These are phyloP conservation scores for Platycheirus rosarum DNA, from an alignment of 2,888 invertebrate species.

Conservation along the genomic window DNA sequence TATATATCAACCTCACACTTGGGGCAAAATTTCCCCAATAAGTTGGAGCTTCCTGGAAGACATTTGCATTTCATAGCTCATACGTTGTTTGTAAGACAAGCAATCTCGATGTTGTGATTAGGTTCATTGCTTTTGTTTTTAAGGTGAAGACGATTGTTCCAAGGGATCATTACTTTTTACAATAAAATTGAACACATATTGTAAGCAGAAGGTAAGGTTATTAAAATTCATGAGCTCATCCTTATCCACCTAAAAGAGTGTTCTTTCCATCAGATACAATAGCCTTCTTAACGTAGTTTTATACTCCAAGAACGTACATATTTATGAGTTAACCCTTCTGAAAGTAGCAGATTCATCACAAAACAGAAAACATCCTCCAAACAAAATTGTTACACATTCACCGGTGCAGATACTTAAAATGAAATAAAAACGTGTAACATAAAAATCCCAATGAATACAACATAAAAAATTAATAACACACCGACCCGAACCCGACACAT, in stretches of 20 bases:
- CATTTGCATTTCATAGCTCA: neutral
- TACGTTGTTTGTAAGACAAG: too few relatives aligned
- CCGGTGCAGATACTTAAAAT: constrained; percentile 44
- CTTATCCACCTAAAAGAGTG: too few relatives aligned
- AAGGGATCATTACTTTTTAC: too few relatives aligned
- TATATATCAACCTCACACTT: constrained; percentile 49
- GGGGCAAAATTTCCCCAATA: constrained; percentile 50
- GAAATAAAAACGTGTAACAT: constrained; percentile 65
- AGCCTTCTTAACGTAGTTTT: too few relatives aligned
- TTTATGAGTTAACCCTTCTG: neutral
- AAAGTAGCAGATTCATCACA: constrained; percentile 6
- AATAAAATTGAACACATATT: too few relatives aligned
- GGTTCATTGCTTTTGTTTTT: too few relatives aligned
- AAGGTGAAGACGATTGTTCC: too few relatives aligned
- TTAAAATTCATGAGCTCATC: too few relatives aligned
- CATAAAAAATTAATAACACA: constrained; percentile 72
- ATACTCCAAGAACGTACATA: neutral
- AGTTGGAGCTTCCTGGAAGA: constrained; percentile 25
- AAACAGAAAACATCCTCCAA: constrained; percentile 5
- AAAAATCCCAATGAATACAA: constrained; percentile 69
- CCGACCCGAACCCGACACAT: neutral
- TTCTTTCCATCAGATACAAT: too few relatives aligned
- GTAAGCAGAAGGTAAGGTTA: too few relatives aligned
- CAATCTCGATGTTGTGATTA: too few relatives aligned
- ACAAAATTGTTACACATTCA: constrained; percentile 48